A percentile compares a stretch with the other conserved stretches of the same genome.
Evolutionary conservation across 2,797 vertebrate species (phyloP).

Genomic region (Notoglanidium macrostoma): DNA sequence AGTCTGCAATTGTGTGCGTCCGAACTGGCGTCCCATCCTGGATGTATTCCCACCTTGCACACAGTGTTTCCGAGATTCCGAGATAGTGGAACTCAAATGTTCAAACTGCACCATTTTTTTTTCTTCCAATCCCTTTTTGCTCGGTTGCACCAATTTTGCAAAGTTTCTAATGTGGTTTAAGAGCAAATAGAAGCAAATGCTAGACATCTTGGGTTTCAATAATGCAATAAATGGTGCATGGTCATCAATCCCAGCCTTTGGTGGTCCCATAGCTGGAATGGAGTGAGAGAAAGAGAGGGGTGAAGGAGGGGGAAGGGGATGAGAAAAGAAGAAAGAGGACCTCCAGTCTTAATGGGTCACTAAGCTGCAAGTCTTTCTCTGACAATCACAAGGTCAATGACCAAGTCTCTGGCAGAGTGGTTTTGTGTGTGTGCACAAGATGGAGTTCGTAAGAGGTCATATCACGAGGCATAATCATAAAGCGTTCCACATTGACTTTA

Average conservation of each 20-base stretch:
- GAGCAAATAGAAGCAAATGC: slow-evolving; percentile 60
- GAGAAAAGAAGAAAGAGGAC: slow-evolving; percentile 34
- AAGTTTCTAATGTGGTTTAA: slow-evolving; percentile 17
- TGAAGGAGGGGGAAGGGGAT: slow-evolving; percentile 30
- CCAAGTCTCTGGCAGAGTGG: slow-evolving; percentile 38
- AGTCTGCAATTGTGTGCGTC: not conserved
- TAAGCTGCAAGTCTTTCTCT: slow-evolving; percentile 56
- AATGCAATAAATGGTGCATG: slow-evolving; percentile 70
- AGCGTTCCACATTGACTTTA: not conserved
- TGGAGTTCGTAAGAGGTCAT: not conserved
- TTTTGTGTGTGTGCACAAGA: slow-evolving; percentile 18
- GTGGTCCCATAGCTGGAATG: slow-evolving; percentile 80
- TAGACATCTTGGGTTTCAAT: slow-evolving; percentile 71
- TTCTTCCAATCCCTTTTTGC: not conserved
- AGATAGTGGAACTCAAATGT: not conserved
- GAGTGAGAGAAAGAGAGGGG: slow-evolving; percentile 57
- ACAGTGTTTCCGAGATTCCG: not conserved
- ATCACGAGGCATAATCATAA: slow-evolving; percentile 6
- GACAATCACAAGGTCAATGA: slow-evolving; percentile 67
- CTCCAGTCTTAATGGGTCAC: slow-evolving; percentile 61
- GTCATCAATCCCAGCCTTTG: slow-evolving; percentile 78
- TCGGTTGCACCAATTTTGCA: not conserved
- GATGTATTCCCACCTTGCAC: not conserved
- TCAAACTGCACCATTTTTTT: no score
- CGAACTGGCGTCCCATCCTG: not conserved